Evolutionary conservation across 2,797 vertebrate species (phyloP).

Genomic region (Tenualosa thibaudeaui): DNA sequence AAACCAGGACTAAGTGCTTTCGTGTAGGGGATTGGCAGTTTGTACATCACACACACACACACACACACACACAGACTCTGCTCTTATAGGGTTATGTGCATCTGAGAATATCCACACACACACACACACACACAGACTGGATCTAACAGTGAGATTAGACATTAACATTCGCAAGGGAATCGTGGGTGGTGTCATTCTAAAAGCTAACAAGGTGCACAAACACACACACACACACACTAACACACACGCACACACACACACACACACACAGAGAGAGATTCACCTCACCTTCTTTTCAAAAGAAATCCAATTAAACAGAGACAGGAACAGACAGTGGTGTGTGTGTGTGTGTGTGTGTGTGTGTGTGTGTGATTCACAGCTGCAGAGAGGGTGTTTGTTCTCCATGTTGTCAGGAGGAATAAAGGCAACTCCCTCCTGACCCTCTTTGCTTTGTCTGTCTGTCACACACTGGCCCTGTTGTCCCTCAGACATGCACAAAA

Average conservation of each 20-base stretch:
- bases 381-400: background rate
- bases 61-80: too few species aligned
- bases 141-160: background rate
- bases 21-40: too few species aligned
- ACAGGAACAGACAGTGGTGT: background rate
- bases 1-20: too few species aligned
- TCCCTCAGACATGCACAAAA: too few species aligned
- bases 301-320: constrained; percentile 9
- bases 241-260: background rate
- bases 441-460: background rate
- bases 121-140: too few species aligned
- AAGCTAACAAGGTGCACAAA: background rate
- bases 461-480: background rate
- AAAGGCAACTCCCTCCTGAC: background rate
- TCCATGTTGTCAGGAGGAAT: background rate
- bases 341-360: constrained; percentile 2
- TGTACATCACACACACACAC: too few species aligned
- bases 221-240: background rate
- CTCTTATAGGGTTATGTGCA: too few species aligned
- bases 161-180: background rate
- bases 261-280: too few species aligned
- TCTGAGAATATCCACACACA: too few species aligned
- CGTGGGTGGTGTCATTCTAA: background rate
- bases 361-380: constrained; percentile 37
- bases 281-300: background rate